phyloP scores from a whole-genome alignment of 2,113 vertebrate species.

The Indri indri region DNA sequence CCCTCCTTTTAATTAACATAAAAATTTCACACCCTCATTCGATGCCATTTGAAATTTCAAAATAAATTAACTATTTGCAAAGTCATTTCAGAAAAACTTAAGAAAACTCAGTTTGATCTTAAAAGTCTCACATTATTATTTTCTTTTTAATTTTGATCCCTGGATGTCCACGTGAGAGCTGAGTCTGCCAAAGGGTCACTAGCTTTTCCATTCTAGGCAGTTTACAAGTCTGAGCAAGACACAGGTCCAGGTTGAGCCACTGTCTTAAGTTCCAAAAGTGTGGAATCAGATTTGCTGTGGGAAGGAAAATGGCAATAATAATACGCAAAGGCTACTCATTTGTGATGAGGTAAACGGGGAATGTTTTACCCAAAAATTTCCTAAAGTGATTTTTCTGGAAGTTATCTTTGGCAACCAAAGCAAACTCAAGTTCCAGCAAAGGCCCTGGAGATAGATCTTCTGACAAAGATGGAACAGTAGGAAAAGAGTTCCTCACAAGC shows the following conservation, averaged over 20 bases:
- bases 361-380: not conserved
- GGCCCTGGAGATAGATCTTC: not conserved
- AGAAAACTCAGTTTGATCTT: not conserved
- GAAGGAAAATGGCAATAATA: not conserved
- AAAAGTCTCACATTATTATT: not conserved
- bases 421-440: conserved; percentile 19
- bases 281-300: not conserved
- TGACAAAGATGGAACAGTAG: not conserved
- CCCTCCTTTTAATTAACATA: not conserved
- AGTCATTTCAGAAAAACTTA: not conserved
- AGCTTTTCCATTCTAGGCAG: not conserved
- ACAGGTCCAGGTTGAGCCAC: fast-evolving
- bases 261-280: not conserved
- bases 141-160: not conserved
- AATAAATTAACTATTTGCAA: not conserved
- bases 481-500: not conserved
- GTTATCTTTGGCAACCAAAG: conserved; percentile 35
- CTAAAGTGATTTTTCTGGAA: conserved; percentile 48
- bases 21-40: not conserved
- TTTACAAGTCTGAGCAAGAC: not conserved
- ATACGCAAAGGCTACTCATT: not conserved
- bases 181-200: not conserved
- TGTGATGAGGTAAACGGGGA: not conserved
- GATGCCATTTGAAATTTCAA: not conserved
- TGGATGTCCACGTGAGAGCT: not conserved